Evolutionary conservation across 1,140 invertebrate species (phyloP), one percentile per base, ranked within the genome.

Genomic region (Carposina sasakii): DNA sequence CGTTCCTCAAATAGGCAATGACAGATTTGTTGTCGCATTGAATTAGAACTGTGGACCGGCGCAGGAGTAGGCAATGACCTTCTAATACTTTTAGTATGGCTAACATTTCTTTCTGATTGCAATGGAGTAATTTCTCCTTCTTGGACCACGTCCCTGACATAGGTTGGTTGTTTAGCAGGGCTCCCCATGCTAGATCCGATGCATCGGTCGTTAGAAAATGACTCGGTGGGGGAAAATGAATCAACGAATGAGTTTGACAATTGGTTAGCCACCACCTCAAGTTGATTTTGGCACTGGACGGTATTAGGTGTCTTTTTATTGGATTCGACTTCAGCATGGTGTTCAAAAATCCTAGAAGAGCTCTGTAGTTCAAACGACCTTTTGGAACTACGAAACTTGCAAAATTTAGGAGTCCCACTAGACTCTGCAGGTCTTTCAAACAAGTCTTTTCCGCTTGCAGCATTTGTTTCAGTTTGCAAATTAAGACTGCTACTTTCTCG

Each of bases 321-420:
- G 19, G 20, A 13, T 33, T 8, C 6, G 20, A 19, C 0, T 21
- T n/a, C 30, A 30, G 24, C n/a, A 45, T 17, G 1, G 23, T 22
- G 30, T 42, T 41, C 20, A 41, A 17, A 12, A 23, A 28, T 6
- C 21, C 31, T n/a, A 50, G 13, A 12, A 36, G 40, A 39, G 9
- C 9, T 21, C 50, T 34, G 23, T 48, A 21, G 17, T 58, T 50
- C 13, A 71, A 44, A 24, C 65, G 63, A 84, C 87, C 44, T 81
- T 85, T 44, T 79, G 64, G 69, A 83, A 88, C 52, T 69, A 88
- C 59, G 86, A 85, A 56, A 86, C 87, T 60, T 71, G 85, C 85
- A 57, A 85, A 85, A 4, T 87, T 84, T 10, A 72, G 21, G 0
- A 53, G 41, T 5, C 59, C 59, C 26, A 59, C 31, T 24, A 73